These are phyloP conservation scores for Gnathonemus longibarbis DNA, from an alignment of 2,113 vertebrate species.

Conservation along the genomic window DNA sequence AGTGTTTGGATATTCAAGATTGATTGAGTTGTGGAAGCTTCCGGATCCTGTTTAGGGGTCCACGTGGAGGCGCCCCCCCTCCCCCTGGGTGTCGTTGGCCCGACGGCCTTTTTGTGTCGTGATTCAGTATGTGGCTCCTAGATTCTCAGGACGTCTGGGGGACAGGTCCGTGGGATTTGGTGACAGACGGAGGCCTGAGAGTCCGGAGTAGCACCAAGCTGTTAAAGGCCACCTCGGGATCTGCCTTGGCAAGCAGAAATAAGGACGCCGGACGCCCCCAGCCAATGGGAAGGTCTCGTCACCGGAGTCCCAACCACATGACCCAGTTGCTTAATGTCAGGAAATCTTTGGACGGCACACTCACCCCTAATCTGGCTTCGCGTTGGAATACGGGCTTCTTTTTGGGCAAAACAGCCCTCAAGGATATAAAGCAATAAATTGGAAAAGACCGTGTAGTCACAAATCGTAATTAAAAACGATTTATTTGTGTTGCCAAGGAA, in stretches of 20 bases:
- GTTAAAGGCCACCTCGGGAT: not conserved
- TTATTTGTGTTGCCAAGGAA: conserved; percentile 9
- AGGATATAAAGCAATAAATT: not conserved
- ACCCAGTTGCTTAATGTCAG: conserved; percentile 1
- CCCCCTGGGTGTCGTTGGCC: not conserved
- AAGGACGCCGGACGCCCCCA: not conserved
- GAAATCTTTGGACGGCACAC: not conserved
- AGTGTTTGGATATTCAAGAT: not conserved
- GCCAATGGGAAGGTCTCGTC: not conserved
- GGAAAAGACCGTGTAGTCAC: not conserved
- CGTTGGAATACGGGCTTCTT: not conserved
- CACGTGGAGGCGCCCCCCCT: not conserved
- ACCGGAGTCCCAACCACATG: not conserved
- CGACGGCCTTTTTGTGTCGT: not conserved
- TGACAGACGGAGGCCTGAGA: conserved; percentile 1
- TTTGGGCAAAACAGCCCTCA: not conserved
- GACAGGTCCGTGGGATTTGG: not conserved
- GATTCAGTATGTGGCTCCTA: not conserved
- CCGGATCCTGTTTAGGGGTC: not conserved
- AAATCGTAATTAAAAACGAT: not conserved
- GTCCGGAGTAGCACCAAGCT: not conserved
- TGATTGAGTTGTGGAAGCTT: not conserved
- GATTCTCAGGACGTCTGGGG: not conserved
- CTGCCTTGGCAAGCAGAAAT: not conserved
- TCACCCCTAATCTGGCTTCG: not conserved